phyloP scores from a whole-genome alignment of 2,113 vertebrate genomes.

The Labeo catla region DNA sequence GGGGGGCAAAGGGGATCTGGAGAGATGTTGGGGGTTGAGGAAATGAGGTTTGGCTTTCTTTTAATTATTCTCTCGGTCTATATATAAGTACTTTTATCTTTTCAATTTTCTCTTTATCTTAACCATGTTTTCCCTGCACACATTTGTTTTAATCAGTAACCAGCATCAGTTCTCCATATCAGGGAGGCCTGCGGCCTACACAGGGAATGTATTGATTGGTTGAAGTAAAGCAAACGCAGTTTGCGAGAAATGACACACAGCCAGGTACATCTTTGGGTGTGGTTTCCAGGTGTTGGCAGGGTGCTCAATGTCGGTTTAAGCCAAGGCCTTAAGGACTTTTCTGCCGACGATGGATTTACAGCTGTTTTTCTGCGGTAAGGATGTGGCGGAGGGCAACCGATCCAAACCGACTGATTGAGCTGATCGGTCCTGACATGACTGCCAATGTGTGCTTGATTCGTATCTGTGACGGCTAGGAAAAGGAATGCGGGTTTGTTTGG shows the following conservation, averaged over 20 bases:
- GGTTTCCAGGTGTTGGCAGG: slow-evolving; percentile 34
- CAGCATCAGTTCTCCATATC: not conserved
- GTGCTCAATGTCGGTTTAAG: not conserved
- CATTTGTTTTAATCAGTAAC: slow-evolving; percentile 23
- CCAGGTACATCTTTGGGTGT: slow-evolving; percentile 21
- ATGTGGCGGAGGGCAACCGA: slow-evolving; percentile 3
- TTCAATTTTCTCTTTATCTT: slow-evolving; percentile 16
- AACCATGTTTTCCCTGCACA: not conserved
- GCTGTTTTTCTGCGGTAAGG: slow-evolving; percentile 8
- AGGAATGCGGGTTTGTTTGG: slow-evolving; percentile 26
- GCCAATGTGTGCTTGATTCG: slow-evolving; percentile 3
- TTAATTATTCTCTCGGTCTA: not conserved
- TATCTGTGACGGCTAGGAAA: not conserved
- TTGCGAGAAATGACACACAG: not conserved
- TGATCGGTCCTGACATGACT: slow-evolving; percentile 13
- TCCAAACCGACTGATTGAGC: not conserved
- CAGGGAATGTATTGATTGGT: slow-evolving; percentile 4
- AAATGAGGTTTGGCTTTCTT: slow-evolving; percentile 33
- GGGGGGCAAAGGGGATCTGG: slow-evolving; percentile 1
- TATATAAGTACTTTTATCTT: not conserved
- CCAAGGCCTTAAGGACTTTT: slow-evolving; percentile 29
- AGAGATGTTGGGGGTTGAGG: slow-evolving; percentile 33
- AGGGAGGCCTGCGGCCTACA: not conserved
- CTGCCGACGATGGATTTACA: slow-evolving; percentile 11
- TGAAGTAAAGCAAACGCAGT: not conserved